Evolutionary conservation across 2,888 invertebrate species (phyloP).

Genomic region (Tubulanus polymorphus): DNA sequence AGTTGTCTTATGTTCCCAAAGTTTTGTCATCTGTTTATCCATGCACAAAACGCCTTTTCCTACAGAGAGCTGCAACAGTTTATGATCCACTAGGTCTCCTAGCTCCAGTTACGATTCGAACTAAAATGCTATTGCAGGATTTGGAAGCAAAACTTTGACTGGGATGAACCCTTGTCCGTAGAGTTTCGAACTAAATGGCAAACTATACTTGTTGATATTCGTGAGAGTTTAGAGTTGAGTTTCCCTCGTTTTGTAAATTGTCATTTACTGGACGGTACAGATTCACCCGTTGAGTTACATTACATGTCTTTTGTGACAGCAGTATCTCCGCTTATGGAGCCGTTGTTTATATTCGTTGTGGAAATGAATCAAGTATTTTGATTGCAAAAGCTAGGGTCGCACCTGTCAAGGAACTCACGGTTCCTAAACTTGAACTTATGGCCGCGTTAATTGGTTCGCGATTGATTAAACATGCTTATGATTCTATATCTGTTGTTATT

Average conservation of each 20-base stretch:
- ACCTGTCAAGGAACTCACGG: not conserved
- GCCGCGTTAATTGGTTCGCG: not conserved
- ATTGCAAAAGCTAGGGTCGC: not conserved
- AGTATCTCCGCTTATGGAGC: not conserved
- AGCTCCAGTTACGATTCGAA: not conserved
- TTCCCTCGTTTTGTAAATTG: too few species aligned
- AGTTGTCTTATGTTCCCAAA: constrained; percentile 2
- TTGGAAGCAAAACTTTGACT: not conserved
- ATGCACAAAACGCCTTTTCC: constrained; percentile 10
- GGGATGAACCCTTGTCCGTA: not conserved
- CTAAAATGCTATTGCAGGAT: not conserved
- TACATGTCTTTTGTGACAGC: not conserved
- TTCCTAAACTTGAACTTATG: not conserved
- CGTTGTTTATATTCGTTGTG: not conserved
- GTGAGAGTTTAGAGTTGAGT: too few species aligned
- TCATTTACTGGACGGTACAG: too few species aligned
- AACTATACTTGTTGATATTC: not conserved
- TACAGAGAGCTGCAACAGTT: constrained; percentile 1
- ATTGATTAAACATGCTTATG: not conserved
- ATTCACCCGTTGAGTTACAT: not conserved
- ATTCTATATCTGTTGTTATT: not conserved
- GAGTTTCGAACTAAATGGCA: not conserved
- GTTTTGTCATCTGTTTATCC: not conserved
- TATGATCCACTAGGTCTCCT: constrained; percentile 9
- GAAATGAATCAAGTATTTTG: not conserved